Percentiles rank a stretch among this genome's conserved stretches.
phyloP scores from a whole-genome alignment of 37 sponge, comb jelly and placozoan genomes.

The Haliclona indistincta region DNA sequence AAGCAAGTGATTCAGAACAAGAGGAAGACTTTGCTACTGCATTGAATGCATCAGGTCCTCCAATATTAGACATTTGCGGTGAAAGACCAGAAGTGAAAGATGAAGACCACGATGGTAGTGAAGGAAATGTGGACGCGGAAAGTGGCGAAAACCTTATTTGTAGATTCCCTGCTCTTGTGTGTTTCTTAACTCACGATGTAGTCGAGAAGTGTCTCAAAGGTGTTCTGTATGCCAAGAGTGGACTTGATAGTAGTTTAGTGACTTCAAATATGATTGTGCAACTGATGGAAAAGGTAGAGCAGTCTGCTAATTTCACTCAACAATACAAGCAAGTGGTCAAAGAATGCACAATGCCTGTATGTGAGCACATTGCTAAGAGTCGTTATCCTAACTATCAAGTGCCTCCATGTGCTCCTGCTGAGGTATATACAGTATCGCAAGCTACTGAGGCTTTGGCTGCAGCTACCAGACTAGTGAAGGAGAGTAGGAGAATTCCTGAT shows the following conservation, averaged over 20 bases:
- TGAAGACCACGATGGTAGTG: not conserved
- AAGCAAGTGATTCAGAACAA: too few species aligned
- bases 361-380: constrained; percentile 46
- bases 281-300: constrained; percentile 21
- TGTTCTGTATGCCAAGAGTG: constrained; percentile 50
- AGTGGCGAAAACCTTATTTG: not conserved
- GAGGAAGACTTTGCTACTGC: too few species aligned
- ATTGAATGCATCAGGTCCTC: too few species aligned
- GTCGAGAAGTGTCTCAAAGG: constrained; percentile 75
- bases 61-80: too few species aligned
- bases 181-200: constrained; percentile 71
- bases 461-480: constrained; percentile 12
- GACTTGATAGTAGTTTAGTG: constrained; percentile 6
- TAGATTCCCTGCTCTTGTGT: constrained; percentile 66
- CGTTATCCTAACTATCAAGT: constrained; percentile 51
- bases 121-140: not conserved
- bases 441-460: constrained; percentile 45
- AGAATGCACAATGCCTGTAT: constrained; percentile 29
- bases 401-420: constrained; percentile 44
- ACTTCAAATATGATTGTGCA: constrained; percentile 20
- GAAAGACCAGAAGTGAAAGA: too few species aligned
- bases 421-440: constrained; percentile 15
- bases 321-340: not conserved
- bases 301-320: constrained; percentile 3
- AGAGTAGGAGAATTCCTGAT: not conserved